Evolutionary conservation across 2,797 vertebrate genomes (phyloP).

Genomic region (Rhadinocentrus ornatus): DNA sequence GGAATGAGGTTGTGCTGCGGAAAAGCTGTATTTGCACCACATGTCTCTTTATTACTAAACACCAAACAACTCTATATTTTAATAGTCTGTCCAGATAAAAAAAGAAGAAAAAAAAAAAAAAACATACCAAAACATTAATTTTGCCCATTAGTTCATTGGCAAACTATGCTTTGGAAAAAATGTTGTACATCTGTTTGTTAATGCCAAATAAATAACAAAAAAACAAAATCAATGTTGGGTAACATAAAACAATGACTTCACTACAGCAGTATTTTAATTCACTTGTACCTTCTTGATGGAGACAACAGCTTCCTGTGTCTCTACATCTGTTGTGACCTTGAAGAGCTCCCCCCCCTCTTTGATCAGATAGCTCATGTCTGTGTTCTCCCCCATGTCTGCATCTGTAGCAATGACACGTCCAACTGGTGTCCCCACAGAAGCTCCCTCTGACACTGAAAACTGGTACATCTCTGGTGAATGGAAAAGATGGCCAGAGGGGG

Average conservation of each 20-base stretch:
- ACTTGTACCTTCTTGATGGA: conserved; percentile 90
- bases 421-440: conserved; percentile 87
- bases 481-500: conserved; percentile 8
- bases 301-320: conserved; percentile 94
- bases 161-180: background rate
- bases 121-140: background rate
- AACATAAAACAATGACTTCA: background rate
- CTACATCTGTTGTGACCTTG: conserved; percentile 90
- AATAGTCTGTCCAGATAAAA: background rate
- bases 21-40: background rate
- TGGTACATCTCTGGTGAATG: conserved; percentile 93
- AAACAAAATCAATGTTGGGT: background rate
- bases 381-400: conserved; percentile 95
- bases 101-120: background rate
- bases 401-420: conserved; percentile 94
- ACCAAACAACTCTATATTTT: background rate
- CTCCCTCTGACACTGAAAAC: conserved; percentile 92
- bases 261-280: background rate
- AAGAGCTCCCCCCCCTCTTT: conserved; percentile 90
- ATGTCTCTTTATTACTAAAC: background rate
- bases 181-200: background rate
- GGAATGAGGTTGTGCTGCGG: background rate
- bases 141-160: background rate
- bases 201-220: background rate
- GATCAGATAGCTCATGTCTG: conserved; percentile 95